Base-by-base conservation (phyloP, 1,140 invertebrate genomes). In the Meloidogyne exigua region DNA sequence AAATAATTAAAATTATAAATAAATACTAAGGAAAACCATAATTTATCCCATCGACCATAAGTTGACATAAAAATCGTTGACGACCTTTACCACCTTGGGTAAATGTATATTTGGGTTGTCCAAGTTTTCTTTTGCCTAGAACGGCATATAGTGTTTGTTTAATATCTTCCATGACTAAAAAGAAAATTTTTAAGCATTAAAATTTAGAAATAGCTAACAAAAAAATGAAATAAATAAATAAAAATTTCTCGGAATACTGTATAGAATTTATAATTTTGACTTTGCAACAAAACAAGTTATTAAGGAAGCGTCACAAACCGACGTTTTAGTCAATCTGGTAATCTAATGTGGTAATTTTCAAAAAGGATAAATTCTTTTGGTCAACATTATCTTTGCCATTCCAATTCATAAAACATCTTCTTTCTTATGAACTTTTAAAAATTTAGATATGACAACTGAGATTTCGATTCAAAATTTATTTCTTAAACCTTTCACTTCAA, bases 121-220 rank as follows among this genome's bases (percentile, higher is more conserved):
- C 72, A 9, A 73, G 23, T 25, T 73, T 73, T 9, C 21, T 62
- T 64, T 73, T 73, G 32, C 72, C 72, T 21, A 73, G 23, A 26
- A 73, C 72, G 12, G 72, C 72, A n/a, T 73, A 73, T 15, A 73
- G 21, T 15, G 72, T 64, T 15, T 65, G 57, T 65, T 73, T 73
- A 13, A 73, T 73, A 21, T 64, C 49, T 57, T 32, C 57, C 72
- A 73, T 73, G 21, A 7, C 49, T 57, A n/a, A n/a, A 57, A 57
- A n/a, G n/a, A 21, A 57, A 57, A n/a, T 57, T 57, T 57, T n/a
- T 18, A 18, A n/a, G n/a, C 11, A 15, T 18, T 18, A 49, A 49
- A 0, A 18, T 1, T 18, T 3, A 49, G 1, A 18, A 49, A 49
- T 32, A 49, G 44, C n/a, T n/a, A n/a, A n/a, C n/a, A n/a, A n/a